Percentiles rank a stretch among this genome's conserved stretches.
phyloP scores from a whole-genome alignment of 2,888 invertebrate genomes.

The Halocaridina rubra region DNA sequence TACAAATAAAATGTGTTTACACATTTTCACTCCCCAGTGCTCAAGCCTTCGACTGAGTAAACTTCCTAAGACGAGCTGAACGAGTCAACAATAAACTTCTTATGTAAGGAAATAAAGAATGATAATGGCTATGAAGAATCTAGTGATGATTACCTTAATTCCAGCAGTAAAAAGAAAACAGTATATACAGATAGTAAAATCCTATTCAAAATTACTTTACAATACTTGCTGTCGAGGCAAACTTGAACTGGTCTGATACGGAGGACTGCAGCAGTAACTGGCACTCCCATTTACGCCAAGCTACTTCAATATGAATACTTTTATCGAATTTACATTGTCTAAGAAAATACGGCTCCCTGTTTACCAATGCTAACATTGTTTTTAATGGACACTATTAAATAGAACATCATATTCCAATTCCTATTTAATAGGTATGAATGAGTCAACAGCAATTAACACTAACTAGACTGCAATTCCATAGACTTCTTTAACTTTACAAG shows the following conservation, averaged over 20 bases:
- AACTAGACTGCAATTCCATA: background rate
- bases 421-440: background rate
- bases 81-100: background rate
- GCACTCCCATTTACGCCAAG: too few relatives aligned
- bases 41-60: background rate
- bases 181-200: too few relatives aligned
- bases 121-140: background rate
- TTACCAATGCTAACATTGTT: background rate
- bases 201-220: too few relatives aligned
- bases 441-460: background rate
- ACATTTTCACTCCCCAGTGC: background rate
- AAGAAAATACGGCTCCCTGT: background rate
- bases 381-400: background rate
- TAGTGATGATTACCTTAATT: background rate
- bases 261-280: too few relatives aligned
- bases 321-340: too few relatives aligned
- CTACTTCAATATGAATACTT: too few relatives aligned
- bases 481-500: background rate
- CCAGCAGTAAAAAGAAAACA: background rate
- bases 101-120: background rate
- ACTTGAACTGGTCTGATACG: too few relatives aligned
- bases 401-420: background rate
- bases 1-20: slow-evolving; percentile 29
- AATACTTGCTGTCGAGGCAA: too few relatives aligned
- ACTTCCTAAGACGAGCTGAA: background rate